These are phyloP conservation scores for Trichechus manatus DNA, from an alignment of 2,113 vertebrate species.

Conservation along the genomic window DNA sequence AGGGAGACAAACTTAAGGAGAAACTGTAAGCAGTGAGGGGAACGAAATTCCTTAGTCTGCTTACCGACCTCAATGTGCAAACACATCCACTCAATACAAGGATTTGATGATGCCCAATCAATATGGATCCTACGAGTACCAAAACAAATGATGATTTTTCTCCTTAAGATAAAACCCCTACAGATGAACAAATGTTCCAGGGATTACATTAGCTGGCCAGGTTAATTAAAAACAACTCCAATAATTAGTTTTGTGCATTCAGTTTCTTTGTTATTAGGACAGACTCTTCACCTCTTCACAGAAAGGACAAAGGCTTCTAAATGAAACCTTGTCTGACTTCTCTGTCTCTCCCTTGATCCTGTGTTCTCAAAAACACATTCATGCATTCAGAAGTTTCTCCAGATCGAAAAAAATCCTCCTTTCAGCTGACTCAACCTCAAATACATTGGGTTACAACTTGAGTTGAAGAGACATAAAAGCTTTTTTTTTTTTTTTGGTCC, in stretches of 20 bases:
- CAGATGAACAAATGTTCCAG: slow-evolving; percentile 33
- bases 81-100: background rate
- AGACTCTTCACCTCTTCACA: slow-evolving; percentile 4
- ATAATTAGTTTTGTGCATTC: slow-evolving; percentile 55
- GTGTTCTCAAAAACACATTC: background rate
- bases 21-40: background rate
- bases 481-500: background rate
- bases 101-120: slow-evolving; percentile 4
- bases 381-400: background rate
- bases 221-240: slow-evolving; percentile 71
- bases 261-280: slow-evolving; percentile 51
- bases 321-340: slow-evolving; percentile 1
- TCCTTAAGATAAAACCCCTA: slow-evolving; percentile 20
- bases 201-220: slow-evolving; percentile 37
- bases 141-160: slow-evolving; percentile 22
- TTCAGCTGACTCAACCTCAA: background rate
- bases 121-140: background rate
- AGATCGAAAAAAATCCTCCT: slow-evolving; percentile 25
- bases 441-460: background rate
- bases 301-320: slow-evolving; percentile 43
- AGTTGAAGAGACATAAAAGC: slow-evolving; percentile 21
- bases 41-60: background rate
- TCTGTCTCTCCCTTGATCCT: background rate
- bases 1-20: background rate
- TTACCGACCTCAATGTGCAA: background rate